phyloP scores from a whole-genome alignment of 1,140 invertebrate species.

The Neotoxoptera formosana region DNA sequence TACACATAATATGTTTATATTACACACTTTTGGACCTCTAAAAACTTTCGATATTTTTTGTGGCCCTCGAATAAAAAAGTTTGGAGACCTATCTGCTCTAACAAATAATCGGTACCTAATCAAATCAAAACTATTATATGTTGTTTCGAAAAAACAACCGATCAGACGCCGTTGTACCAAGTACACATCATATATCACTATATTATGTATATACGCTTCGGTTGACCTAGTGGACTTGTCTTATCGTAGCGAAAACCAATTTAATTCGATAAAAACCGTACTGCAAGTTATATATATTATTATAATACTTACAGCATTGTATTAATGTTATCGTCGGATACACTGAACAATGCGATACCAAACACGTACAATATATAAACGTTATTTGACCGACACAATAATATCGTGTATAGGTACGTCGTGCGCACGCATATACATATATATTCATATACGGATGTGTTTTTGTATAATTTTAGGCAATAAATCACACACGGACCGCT shows the following conservation, averaged over 20 bases:
- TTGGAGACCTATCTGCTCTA: no score
- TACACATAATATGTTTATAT: no score
- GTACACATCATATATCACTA: not conserved
- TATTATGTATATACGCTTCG: not conserved
- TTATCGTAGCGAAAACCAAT: not conserved
- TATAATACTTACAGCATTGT: not conserved
- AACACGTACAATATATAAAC: not conserved
- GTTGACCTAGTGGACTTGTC: constrained; percentile 20
- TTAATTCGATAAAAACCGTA: not conserved
- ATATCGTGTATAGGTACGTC: not conserved
- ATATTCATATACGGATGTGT: not conserved
- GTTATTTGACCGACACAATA: not conserved
- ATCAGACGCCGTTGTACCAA: not conserved
- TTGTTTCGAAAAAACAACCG: not conserved
- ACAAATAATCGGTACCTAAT: not conserved
- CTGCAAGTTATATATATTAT: not conserved
- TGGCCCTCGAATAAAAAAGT: no score
- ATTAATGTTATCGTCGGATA: constrained; percentile 5
- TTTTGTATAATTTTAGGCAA: not conserved
- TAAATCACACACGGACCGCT: not conserved
- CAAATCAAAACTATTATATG: not conserved
- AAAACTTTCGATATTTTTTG: no score
- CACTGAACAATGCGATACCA: not conserved
- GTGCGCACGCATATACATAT: not conserved
- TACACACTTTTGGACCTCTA: no score